Conservation (phyloP, 2,797 vertebrate species). For the Botia almorhae region DNA sequence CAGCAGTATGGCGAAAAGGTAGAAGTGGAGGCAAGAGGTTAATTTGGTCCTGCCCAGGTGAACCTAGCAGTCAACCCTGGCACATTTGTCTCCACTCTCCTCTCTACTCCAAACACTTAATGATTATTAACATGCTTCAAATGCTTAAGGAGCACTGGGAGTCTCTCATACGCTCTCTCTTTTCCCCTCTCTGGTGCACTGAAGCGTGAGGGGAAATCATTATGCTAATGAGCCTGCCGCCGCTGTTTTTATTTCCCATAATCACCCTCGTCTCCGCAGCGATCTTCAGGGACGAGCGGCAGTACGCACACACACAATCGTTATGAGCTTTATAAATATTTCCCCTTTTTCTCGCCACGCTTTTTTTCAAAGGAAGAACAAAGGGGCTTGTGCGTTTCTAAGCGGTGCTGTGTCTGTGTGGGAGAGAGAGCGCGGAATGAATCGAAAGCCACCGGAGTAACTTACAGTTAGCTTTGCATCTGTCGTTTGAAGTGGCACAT, state of each 20-base stretch:
- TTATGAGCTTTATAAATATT: slow-evolving; percentile 64
- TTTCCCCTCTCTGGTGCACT: slow-evolving; percentile 54
- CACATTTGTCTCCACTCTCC: slow-evolving; percentile 44
- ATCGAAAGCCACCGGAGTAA: slow-evolving; percentile 19
- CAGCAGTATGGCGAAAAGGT: slow-evolving; percentile 56
- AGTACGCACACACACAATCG: slow-evolving; percentile 55
- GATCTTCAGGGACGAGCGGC: slow-evolving; percentile 61
- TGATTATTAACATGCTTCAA: slow-evolving; percentile 67
- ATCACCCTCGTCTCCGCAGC: slow-evolving; percentile 60
- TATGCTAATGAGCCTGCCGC: slow-evolving; percentile 64
- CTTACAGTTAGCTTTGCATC: slow-evolving; percentile 43
- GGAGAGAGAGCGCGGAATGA: slow-evolving; percentile 33
- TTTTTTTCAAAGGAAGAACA: slow-evolving; percentile 62
- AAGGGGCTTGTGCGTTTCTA: slow-evolving; percentile 53
- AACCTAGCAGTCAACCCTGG: slow-evolving; percentile 56
- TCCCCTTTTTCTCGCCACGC: slow-evolving; percentile 59
- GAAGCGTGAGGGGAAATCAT: slow-evolving; percentile 65
- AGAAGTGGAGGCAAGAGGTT: slow-evolving; percentile 60
- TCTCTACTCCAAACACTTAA: slow-evolving; percentile 58
- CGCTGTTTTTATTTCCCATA: slow-evolving; percentile 67
- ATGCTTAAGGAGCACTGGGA: slow-evolving; percentile 64
- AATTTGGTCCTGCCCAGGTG: slow-evolving; percentile 66
- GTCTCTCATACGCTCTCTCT: slow-evolving; percentile 62
- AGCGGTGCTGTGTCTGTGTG: slow-evolving; percentile 44
- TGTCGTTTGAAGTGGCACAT: slow-evolving; percentile 28